A percentile compares a stretch with the other conserved stretches of the same genome.
Evolutionary conservation across 2,797 vertebrate species (phyloP).

Genomic region (Diplodus sargus): DNA sequence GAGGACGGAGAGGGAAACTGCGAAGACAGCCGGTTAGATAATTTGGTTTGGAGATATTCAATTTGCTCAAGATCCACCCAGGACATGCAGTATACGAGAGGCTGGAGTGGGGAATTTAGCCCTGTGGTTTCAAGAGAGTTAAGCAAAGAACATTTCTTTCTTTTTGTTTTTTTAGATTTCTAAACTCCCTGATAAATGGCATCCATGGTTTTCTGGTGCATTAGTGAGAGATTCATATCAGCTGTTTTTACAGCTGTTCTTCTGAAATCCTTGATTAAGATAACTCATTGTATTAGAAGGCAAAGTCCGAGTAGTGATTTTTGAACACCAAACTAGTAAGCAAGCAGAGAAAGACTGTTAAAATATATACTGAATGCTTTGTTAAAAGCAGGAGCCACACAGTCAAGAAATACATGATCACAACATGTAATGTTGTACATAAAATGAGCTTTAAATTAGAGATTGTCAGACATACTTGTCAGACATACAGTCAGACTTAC

Average conservation of each 20-base stretch:
- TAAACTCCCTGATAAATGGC: constrained; percentile 68
- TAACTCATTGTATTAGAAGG: constrained; percentile 59
- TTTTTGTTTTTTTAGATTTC: constrained; percentile 37
- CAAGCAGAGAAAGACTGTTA: background rate
- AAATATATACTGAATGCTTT: background rate
- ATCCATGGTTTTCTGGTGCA: constrained; percentile 64
- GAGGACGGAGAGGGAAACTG: constrained; percentile 45
- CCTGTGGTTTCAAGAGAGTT: constrained; percentile 49
- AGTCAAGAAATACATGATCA: background rate
- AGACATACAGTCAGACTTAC: no score
- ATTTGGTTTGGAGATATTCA: constrained; percentile 61
- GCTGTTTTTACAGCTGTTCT: constrained; percentile 85
- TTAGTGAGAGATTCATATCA: constrained; percentile 71
- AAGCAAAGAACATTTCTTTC: constrained; percentile 30
- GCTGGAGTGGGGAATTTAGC: constrained; percentile 23
- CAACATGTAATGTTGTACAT: background rate
- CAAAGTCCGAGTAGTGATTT: constrained; percentile 56
- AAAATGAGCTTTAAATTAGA: background rate
- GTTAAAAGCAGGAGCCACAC: background rate
- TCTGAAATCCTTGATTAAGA: constrained; percentile 66
- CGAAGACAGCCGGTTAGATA: constrained; percentile 61
- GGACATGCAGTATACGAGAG: constrained; percentile 28
- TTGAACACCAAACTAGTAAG: constrained; percentile 17
- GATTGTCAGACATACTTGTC: background rate
- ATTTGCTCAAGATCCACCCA: constrained; percentile 70